A percentile compares a stretch with the other conserved stretches of the same genome.
Conservation (phyloP, 2,113 vertebrate genomes). For the Sardina pilchardus region DNA sequence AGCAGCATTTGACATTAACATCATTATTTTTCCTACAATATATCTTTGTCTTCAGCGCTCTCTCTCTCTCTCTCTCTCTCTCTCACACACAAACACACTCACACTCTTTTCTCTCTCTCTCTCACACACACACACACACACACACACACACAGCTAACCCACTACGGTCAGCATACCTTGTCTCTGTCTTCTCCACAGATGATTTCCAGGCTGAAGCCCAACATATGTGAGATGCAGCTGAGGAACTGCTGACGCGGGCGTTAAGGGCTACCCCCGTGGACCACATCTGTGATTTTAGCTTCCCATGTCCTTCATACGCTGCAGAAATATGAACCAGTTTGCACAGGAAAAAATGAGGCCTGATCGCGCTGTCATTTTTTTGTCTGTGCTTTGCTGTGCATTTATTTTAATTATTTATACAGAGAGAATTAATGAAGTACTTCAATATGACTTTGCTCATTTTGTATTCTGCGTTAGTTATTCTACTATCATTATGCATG, state of each 20-base stretch:
- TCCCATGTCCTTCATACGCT: slow-evolving; percentile 41
- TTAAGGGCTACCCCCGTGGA: slow-evolving; percentile 69
- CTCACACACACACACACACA: slow-evolving; percentile 37
- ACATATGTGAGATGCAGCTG: slow-evolving; percentile 67
- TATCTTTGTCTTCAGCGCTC: too few relatives aligned
- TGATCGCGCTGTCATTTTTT: neutral
- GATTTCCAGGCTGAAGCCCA: slow-evolving; percentile 62
- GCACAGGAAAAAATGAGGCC: neutral
- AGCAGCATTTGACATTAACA: too few relatives aligned
- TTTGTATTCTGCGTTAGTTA: neutral
- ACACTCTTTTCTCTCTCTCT: too few relatives aligned
- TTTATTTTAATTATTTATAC: neutral
- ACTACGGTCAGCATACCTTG: slow-evolving; percentile 69
- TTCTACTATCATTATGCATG: neutral
- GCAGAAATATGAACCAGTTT: slow-evolving; percentile 10
- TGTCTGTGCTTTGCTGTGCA: neutral
- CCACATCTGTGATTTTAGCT: slow-evolving; percentile 74
- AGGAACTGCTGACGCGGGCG: slow-evolving; percentile 70
- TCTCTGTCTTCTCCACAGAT: slow-evolving; percentile 65
- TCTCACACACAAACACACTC: too few relatives aligned
- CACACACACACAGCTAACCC: slow-evolving; percentile 30
- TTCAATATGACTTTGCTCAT: neutral
- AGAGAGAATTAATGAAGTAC: neutral
- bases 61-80: neutral
- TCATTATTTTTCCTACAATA: neutral